Evolutionary conservation across 1,140 invertebrate species (phyloP), one percentile per base, ranked within the genome.

Genomic region (Pristionchus pacificus): DNA sequence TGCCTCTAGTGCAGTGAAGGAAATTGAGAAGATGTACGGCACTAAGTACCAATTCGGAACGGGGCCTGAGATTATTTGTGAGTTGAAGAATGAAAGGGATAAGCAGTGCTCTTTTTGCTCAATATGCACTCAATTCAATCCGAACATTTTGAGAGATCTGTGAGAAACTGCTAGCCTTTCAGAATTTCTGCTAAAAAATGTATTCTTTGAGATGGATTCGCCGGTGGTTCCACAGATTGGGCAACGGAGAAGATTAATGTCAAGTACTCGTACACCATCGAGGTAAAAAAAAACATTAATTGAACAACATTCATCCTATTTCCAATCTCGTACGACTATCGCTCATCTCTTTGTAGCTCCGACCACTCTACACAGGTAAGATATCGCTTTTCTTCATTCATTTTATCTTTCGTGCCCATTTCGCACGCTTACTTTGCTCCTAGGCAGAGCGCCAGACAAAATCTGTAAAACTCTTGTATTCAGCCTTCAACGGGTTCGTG

Each of bases 401-500:
- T 33, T 58, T n/a, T n/a, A n/a, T 30, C 29, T 24, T 57, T 19
- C 19, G 55, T n/a, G 55, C 14, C 14, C n/a, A 57, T 57, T 61
- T 25, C n/a, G 60, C n/a, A 10, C 60, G n/a, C n/a, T 13, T 28
- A 14, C 13, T 25, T 10, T 61, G 60, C n/a, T 13, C n/a, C n/a
- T 14, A 61, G 28, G 25, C 60, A 14, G 28, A 61, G n/a, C 10
- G 60, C n/a, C n/a, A 10, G 13, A 10, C 14, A 31, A 25, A 49
- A 71, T 49, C 49, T 28, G 49, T 30, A 68, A 64, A 49, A 49
- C 27, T 71, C 1, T 1, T 71, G 19, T 30, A 60, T 69, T 70
- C 38, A 79, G 78, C 68, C 33, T 79, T 77, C 77, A 79, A 79
- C 58, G 87, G 87, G 19, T 88, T 87, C 76, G 74, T 87, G 6